Evolutionary conservation across 1,140 invertebrate species (phyloP), one percentile per base, ranked within the genome.

Genomic region (Drosophila sechellia): DNA sequence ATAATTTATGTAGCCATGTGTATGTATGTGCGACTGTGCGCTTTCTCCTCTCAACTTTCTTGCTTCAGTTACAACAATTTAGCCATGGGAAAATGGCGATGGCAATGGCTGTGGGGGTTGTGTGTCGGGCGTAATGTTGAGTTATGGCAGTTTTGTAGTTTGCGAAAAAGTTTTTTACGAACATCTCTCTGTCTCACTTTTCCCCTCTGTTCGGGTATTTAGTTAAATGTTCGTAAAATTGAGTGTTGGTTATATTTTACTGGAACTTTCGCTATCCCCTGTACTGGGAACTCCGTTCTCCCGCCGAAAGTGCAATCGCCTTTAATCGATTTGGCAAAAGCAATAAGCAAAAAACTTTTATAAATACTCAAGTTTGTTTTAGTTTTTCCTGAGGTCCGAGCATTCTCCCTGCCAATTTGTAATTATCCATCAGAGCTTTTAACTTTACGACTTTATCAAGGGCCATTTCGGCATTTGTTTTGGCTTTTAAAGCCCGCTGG

Each of bases 131-230:
- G 83, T 89, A 89, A 89, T 89, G 84, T 90, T 89, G 85, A 89
- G 85, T 90, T 90, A 89, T 89, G 79, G 85, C 79, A 89, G 85
- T 90, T 89, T 89, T 87, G 83, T 89, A 87, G 83, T 87, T 87
- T 89, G 73, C 48, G 76, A 61, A 64, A 86, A 81, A 69, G 64
- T 77, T 87, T 80, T 86, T 89, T 79, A 83, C 64, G 79, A 75
- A 83, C 79, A 25, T 71, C 63, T 74, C 54, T 46, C 31, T 48
- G 25, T 59, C 40, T 59, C 35, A 25, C 39, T 37, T 45, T 45
- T 63, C n/a, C 31, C 17, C 65, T 25, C 34, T 39, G 66, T 37
- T 48, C 34, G 58, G 56, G 84, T 87, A 89, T 87, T 87, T 87
- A 89, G 83, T 89, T 87, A 87, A 87, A 87, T 87, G 83, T 87